Evolutionary conservation across 2,113 vertebrate genomes (phyloP), one percentile per base, ranked within the genome.

Genomic region (Amphiprion percula): DNA sequence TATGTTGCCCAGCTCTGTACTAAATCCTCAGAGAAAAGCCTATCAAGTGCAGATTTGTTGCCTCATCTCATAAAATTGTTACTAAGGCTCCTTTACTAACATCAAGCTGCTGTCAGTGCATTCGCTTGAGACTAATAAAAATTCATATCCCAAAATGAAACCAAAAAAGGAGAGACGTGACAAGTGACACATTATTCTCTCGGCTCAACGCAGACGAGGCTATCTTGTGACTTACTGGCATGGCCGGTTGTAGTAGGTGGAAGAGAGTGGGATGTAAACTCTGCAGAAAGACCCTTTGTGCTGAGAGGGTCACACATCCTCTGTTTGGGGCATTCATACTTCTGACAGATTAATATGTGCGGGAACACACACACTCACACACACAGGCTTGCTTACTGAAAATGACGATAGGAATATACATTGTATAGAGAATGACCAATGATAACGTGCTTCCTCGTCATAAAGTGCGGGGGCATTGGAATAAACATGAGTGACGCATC

Each of bases 151-250:
- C 53, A 62, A 75, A 79, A 84, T 52, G 10, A 28, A 41, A 70
- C 16, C 46, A n/a, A 61, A 68, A 55, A 62, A 28, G 14, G 17
- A 56, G n/a, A 19, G 8, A 24, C 67, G 72, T 65, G 54, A 86
- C 81, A 87, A 88, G 55, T 65, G 67, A 84, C 75, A 82, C 82
- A 85, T 80, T 88, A 77, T 87, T 82, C 74, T 72, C 68, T 0
- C 21, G 68, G 84, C 71, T 49, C 61, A 74, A 46, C 4, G 41
- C 26, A 28, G 67, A 56, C 46, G 23, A 65, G 65, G 37, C 81
- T 16, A 50, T 82, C 90, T 87, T 63, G 80, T 88, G 87, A 92
- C 85, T 88, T 82, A 80, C 85, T 87, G 86, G 87, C 86, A 78
- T 30, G 16, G 44, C 47, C 47, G n/a, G 49, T 50, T 55, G 73